A percentile compares a stretch with the other conserved stretches of the same genome.
Conservation (phyloP, 2,113 vertebrate species). For the Hemicordylus capensis region DNA sequence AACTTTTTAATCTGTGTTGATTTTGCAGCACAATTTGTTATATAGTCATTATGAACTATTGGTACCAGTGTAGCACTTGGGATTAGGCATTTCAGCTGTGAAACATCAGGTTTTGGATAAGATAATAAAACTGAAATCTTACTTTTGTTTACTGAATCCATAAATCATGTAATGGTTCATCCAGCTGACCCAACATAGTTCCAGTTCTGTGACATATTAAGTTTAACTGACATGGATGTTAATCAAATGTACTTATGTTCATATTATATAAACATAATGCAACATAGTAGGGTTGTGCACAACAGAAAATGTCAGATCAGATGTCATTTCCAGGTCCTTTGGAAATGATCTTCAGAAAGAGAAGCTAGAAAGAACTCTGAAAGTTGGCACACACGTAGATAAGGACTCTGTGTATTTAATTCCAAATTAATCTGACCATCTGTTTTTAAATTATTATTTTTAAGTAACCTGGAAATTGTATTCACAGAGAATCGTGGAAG, state of each 20-base stretch:
- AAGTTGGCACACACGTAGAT: too few species aligned
- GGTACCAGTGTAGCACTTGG: background rate
- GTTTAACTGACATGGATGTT: background rate
- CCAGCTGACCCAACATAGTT: background rate
- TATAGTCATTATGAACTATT: background rate
- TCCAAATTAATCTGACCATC: too few species aligned
- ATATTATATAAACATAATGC: too few species aligned
- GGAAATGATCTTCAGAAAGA: too few species aligned
- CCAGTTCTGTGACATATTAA: background rate
- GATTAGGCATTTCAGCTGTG: background rate
- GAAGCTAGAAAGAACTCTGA: too few species aligned
- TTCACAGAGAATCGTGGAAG: too few species aligned
- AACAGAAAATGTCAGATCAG: too few species aligned
- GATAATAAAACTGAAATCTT: background rate
- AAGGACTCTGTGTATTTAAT: too few species aligned
- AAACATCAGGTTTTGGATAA: background rate
- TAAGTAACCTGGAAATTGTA: too few species aligned
- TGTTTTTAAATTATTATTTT: too few species aligned
- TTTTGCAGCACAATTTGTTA: background rate
- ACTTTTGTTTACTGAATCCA: background rate
- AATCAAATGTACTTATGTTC: background rate
- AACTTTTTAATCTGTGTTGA: background rate
- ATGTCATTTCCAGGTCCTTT: too few species aligned
- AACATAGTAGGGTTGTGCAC: too few species aligned
- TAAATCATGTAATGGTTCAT: background rate